phyloP scores from a whole-genome alignment of 2,797 vertebrate genomes.

The Graptemys geographica region DNA sequence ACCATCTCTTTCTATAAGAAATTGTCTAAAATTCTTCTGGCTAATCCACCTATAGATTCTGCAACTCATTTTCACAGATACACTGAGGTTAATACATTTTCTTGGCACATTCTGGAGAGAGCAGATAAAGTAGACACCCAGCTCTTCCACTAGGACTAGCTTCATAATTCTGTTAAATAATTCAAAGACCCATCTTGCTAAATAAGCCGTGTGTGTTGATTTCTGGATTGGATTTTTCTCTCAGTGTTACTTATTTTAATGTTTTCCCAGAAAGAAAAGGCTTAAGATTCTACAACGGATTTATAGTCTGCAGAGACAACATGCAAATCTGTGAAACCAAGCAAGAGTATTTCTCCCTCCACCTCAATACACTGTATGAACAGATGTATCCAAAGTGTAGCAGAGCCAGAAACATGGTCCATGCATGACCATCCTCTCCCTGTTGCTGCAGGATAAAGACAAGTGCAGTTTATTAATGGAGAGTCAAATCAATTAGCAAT shows the following conservation, averaged over 20 bases:
- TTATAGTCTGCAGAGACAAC: neutral
- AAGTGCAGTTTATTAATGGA: slow-evolving; percentile 14
- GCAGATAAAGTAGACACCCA: neutral
- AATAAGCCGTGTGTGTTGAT: neutral
- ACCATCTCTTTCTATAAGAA: slow-evolving; percentile 26
- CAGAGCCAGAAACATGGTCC: neutral
- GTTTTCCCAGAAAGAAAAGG: neutral
- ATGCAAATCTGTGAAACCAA: neutral
- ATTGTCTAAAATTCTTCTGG: slow-evolving; percentile 12
- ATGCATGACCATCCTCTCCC: neutral
- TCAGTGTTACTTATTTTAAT: neutral
- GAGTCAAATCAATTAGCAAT: neutral
- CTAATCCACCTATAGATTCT: neutral
- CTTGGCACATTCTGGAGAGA: slow-evolving; percentile 27
- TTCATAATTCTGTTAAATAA: neutral
- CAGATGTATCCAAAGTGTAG: neutral
- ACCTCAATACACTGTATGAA: fast-evolving
- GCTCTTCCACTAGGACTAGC: neutral
- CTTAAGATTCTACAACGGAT: neutral
- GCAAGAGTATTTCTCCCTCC: neutral
- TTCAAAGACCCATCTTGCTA: neutral
- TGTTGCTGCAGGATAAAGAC: neutral
- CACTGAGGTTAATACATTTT: slow-evolving; percentile 36
- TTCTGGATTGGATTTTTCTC: neutral
- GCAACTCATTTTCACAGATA: neutral